Conservation (phyloP, 2,888 invertebrate species). For the Drosophila setosimentum region DNA sequence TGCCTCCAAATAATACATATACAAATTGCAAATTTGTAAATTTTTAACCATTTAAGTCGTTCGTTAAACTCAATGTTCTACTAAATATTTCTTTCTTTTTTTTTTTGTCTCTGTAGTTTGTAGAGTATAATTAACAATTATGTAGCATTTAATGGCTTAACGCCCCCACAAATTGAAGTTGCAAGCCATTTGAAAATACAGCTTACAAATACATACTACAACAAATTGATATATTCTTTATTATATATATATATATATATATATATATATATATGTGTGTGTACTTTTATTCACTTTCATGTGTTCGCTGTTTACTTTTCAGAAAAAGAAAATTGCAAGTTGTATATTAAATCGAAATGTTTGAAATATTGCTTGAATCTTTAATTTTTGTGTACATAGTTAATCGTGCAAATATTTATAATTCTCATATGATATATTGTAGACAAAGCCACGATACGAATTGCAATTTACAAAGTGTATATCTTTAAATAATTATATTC, state of each 20-base stretch:
- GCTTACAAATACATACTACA: conserved; percentile 12
- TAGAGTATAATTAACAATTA: conserved; percentile 8
- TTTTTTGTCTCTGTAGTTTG: conserved; percentile 2
- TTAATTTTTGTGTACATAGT: not conserved
- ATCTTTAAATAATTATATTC: not conserved
- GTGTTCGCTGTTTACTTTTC: not conserved
- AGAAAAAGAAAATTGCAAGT: not conserved
- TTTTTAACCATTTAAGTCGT: conserved; percentile 27
- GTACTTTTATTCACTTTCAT: not conserved
- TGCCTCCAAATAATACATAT: conserved; percentile 4
- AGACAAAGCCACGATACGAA: not conserved
- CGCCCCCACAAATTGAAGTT: not conserved
- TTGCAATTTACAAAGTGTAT: not conserved
- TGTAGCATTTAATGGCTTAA: conserved; percentile 22
- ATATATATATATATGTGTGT: not conserved
- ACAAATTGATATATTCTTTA: conserved; percentile 2
- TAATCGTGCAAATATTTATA: not conserved
- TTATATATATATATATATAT: not conserved
- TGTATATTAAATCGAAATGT: not conserved
- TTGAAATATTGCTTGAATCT: not conserved
- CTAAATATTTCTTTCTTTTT: not conserved
- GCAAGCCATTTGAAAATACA: conserved; percentile 5
- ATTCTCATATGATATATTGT: not conserved
- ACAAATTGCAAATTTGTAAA: conserved; percentile 26
- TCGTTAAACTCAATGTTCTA: conserved; percentile 13